Evolutionary conservation across 2,888 invertebrate species (phyloP).

Genomic region (Drosophila kuntzei): DNA sequence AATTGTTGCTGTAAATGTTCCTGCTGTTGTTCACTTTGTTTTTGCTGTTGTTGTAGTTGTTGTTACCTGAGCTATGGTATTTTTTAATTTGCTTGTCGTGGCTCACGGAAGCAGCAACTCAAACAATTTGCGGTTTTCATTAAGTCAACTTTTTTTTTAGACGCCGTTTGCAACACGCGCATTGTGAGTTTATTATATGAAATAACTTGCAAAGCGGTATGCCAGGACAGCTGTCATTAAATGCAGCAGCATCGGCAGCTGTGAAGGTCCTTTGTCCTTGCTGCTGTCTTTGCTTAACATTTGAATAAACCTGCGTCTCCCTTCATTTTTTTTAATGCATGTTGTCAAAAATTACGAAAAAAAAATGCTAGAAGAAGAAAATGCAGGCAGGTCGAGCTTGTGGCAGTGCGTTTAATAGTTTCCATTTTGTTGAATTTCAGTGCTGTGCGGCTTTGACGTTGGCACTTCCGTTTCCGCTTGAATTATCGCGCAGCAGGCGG

Average conservation of each 20-base stretch:
- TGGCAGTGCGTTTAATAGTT: constrained; percentile 79
- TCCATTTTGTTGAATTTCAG: constrained; percentile 71
- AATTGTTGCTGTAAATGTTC: constrained; percentile 30
- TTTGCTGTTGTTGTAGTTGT: constrained; percentile 16
- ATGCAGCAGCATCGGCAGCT: constrained; percentile 54
- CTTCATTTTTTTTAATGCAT: constrained; percentile 56
- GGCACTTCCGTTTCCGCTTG: constrained; percentile 81
- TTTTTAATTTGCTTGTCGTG: constrained; percentile 72
- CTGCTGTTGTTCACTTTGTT: constrained; percentile 5
- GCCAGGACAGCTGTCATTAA: constrained; percentile 73
- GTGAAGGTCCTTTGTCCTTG: constrained; percentile 8
- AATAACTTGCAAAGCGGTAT: constrained; percentile 73
- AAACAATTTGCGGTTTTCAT: constrained; percentile 81
- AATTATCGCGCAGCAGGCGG: constrained; percentile 76
- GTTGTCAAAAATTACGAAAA: constrained; percentile 61
- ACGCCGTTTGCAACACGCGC: constrained; percentile 54
- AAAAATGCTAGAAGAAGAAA: constrained; percentile 7
- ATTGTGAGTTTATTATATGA: constrained; percentile 74
- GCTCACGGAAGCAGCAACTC: constrained; percentile 59
- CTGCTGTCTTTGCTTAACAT: constrained; percentile 50
- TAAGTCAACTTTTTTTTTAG: constrained; percentile 62
- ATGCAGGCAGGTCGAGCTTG: constrained; percentile 39
- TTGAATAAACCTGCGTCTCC: constrained; percentile 68
- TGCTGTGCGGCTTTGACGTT: constrained; percentile 72
- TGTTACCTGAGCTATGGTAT: constrained; percentile 63